A percentile compares a stretch with the other conserved stretches of the same genome.
Conservation (phyloP, 2,888 invertebrate genomes). For the Protonemura montana region DNA sequence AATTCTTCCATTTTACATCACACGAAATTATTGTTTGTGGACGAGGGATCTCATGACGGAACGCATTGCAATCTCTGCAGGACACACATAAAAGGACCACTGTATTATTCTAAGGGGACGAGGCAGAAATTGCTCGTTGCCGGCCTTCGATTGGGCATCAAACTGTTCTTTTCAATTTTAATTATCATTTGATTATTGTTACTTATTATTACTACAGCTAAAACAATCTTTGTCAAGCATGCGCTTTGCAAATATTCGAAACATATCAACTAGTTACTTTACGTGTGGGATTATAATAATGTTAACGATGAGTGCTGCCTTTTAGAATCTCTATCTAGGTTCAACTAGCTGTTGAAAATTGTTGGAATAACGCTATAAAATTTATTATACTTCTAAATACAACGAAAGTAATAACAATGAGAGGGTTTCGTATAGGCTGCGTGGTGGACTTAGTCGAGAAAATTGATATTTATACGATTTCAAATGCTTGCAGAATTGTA, state of each 20-base stretch:
- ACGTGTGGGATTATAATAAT: conserved; percentile 30
- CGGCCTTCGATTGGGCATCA: background rate
- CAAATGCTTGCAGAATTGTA: conserved; percentile 20
- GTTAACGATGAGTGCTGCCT: background rate
- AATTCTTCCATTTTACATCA: conserved; percentile 32
- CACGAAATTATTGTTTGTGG: background rate
- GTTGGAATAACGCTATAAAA: conserved; percentile 22
- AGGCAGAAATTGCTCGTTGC: background rate
- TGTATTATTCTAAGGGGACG: background rate
- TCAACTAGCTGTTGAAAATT: conserved; percentile 15
- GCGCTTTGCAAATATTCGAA: conserved; percentile 42
- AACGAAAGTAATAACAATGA: conserved; percentile 15
- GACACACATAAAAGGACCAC: background rate
- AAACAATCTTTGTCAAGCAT: conserved; percentile 37
- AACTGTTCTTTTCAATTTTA: background rate
- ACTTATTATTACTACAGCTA: conserved; percentile 19
- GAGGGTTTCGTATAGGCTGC: background rate
- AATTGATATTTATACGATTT: conserved; percentile 24
- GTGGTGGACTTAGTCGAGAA: background rate
- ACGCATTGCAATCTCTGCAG: background rate
- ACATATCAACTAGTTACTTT: conserved; percentile 39
- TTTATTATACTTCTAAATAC: conserved; percentile 9
- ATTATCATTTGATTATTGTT: conserved; percentile 24
- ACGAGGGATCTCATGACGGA: background rate
- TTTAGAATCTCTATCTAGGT: conserved; percentile 7